Conservation (phyloP, 2,888 invertebrate genomes). For the Holacanthella duospinosa region DNA sequence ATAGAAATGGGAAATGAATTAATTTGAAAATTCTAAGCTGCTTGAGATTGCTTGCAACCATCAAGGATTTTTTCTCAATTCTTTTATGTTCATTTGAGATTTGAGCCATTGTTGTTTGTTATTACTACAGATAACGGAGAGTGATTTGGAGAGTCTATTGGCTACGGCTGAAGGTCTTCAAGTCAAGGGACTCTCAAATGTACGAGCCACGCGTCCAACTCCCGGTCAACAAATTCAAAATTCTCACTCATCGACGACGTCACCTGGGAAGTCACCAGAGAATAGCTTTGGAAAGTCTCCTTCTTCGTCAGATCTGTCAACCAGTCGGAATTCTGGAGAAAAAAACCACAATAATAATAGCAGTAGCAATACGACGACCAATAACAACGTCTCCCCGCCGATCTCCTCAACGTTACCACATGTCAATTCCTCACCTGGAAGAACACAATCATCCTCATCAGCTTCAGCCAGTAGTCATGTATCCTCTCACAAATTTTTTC, state of each 20-base stretch:
- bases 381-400: constrained; percentile 1
- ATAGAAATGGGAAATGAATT: too few relatives aligned
- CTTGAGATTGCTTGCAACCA: too few relatives aligned
- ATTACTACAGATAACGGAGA: constrained; percentile 40
- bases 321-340: background rate
- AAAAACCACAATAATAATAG: background rate
- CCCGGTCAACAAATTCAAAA: constrained; percentile 12
- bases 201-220: constrained; percentile 29
- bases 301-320: constrained; percentile 3
- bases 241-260: constrained; percentile 6
- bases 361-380: constrained; percentile 4
- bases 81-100: too few relatives aligned
- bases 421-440: background rate
- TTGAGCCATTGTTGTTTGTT: too few relatives aligned
- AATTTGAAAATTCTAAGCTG: too few relatives aligned
- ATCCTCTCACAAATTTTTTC: background rate
- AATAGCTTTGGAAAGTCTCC: background rate
- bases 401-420: constrained; percentile 6
- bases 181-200: constrained; percentile 45
- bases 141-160: constrained; percentile 43
- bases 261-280: background rate
- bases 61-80: too few relatives aligned
- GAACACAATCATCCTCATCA: background rate
- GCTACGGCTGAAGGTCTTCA: constrained; percentile 44
- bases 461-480: background rate